Base-by-base conservation (phyloP, 1,140 invertebrate species). In the Drosophila sulfurigaster region DNA sequence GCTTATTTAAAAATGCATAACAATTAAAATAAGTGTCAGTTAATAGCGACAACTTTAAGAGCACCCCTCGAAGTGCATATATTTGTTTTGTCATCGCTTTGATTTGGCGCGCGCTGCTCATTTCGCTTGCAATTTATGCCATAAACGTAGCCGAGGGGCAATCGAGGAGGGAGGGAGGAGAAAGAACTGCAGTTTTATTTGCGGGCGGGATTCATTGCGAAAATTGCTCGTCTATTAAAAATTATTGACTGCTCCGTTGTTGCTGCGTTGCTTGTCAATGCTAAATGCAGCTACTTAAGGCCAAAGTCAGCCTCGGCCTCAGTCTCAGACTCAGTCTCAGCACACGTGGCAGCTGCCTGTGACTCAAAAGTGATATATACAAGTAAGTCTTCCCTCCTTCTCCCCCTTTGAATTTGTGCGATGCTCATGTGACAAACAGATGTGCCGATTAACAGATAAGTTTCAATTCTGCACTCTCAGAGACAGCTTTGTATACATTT, bases 371-470 rank as follows among this genome's bases (percentile, higher is more conserved):
- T 52, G 5, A 25, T 3, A 25, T 25, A 4, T 25, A 25, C 20
- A 25, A 25, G 20, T 25, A 25, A 25, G 20, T 25, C 3, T 25
- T 57, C 30, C 38, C 7, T 8, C n/a, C n/a, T 0, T 7, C 7
- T 11, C 48, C n/a, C 35, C 35, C 35, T 38, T 2, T 4, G n/a
- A 10, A 38, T 10, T 10, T 60, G 38, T 56, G 1, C 48, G 28
- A 10, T 46, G 60, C 57, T 86, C 85, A 89, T 85, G 81, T 85
- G 85, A 89, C 85, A 88, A 89, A 52, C 85, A 88, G 85, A 88
- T 88, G 85, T 79, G 81, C 45, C 81, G 80, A 88, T 88, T 88
- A 88, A 87, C 85, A 89, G 83, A 88, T 88, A 88, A 78, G 65
- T 88, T 88, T 83, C 78, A 80, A 83, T 83, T 83, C 15, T 51